These are phyloP conservation scores for Aleadryas rufinucha DNA, from an alignment of 2,113 vertebrate genomes.

Conservation along the genomic window DNA sequence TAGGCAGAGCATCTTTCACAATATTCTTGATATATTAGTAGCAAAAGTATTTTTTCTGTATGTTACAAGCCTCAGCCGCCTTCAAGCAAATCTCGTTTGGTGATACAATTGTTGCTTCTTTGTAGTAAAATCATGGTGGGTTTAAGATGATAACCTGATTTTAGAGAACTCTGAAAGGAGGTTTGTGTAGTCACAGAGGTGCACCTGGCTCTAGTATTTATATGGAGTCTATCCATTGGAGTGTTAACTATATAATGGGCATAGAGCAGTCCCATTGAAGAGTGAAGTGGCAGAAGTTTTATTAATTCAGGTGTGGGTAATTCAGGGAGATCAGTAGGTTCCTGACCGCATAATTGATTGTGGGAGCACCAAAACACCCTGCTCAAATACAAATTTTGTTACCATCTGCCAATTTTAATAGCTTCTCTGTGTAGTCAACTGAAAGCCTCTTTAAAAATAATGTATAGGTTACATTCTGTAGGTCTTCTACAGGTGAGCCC, in stretches of 20 bases:
- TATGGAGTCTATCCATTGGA: background rate
- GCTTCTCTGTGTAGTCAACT: background rate
- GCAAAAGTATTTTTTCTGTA: background rate
- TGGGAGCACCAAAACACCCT: background rate
- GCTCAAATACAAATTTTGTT: background rate
- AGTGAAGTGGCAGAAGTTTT: background rate
- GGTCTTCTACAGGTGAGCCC: background rate
- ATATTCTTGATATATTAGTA: background rate
- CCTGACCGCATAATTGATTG: background rate
- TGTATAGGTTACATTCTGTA: background rate
- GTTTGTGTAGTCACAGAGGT: background rate
- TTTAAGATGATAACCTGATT: background rate
- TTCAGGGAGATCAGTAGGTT: background rate
- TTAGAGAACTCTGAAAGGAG: background rate
- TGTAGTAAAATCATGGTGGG: background rate
- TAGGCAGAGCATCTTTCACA: background rate
- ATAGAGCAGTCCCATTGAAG: background rate
- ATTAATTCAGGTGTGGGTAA: background rate
- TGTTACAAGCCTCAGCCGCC: background rate
- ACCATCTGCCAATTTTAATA: background rate
- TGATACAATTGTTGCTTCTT: background rate
- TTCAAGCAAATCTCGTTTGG: background rate
- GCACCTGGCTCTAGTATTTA: background rate
- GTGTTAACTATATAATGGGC: background rate
- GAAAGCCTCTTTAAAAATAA: background rate